Base-by-base conservation (phyloP, 1,140 invertebrate species). In the Papilio polyxenes region DNA sequence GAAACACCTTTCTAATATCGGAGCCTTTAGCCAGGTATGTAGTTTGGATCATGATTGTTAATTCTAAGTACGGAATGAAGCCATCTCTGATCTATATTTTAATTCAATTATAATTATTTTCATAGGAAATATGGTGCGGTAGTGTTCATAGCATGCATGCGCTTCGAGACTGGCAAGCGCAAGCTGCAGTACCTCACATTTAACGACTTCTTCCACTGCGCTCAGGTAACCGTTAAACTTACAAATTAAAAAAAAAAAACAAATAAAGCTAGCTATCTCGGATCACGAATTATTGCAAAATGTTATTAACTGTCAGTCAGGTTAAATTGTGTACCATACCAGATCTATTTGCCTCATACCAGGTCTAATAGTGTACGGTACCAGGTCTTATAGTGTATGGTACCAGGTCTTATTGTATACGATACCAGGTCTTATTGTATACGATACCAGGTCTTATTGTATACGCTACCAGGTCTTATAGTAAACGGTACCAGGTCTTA, bases 121-220 rank as follows among this genome's bases (percentile, higher is more conserved):
- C 92, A 20, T 87, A 98, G 97, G 88, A 97, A 98, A 92, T 99
- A 99, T 92, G 97, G 98, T 44, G 97, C 98, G 11, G 97, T 99
- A 75, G 98, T 99, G 2, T 99, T 99, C 89, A 96, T 99, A 84
- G 97, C 97, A 1, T 98, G 97, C 89, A 97, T 99, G 90, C 95
- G 98, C 83, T 99, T 99, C 94, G 99, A 99, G 95, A 98, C 98
- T 8, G 96, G 96, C 4, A 99, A 99, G 95, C 96, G 98, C 83
- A 98, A 98, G 92, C 93, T 99, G 1, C 97, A 97, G 81, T 98
- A 98, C 92, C 92, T 99, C 74, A 97, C 96, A 11, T 99, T 99
- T 94, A 95, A 96, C 65, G 98, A 98, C 89, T 97, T 99, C 89
- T 97, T 97, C 85, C 96, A 97, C 82, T 99, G 98, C 93, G 97